A percentile compares a stretch with the other conserved stretches of the same genome.
Evolutionary conservation across 1,140 invertebrate genomes (phyloP).

Genomic region (Gerris buenoi): DNA sequence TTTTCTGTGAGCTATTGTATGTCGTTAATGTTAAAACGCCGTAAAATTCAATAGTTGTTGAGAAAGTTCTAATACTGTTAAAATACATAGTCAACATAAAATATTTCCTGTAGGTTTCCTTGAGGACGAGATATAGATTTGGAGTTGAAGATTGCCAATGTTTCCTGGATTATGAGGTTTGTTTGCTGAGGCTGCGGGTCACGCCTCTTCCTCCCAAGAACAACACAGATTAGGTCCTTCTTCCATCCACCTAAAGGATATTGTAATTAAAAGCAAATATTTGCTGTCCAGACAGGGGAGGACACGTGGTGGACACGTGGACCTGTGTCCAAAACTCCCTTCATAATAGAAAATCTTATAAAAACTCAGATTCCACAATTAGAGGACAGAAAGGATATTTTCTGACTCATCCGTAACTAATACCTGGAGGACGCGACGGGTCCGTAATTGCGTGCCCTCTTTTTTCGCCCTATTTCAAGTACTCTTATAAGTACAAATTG

Average conservation of each 20-base stretch:
- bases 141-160: too few relatives aligned
- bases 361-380: not conserved
- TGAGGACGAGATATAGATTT: too few relatives aligned
- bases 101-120: too few relatives aligned
- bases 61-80: too few relatives aligned
- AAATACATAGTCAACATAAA: too few relatives aligned
- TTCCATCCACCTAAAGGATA: not conserved
- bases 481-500: constrained; percentile 5
- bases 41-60: too few relatives aligned
- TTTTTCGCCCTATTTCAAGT: not conserved
- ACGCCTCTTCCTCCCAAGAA: not conserved
- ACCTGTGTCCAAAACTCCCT: not conserved
- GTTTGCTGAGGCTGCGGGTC: too few relatives aligned
- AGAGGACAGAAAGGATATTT: not conserved
- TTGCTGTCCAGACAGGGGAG: not conserved
- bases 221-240: not conserved
- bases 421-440: not conserved
- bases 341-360: not conserved
- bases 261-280: not conserved
- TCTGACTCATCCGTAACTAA: not conserved
- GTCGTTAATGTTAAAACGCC: too few relatives aligned
- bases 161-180: too few relatives aligned
- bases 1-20: too few relatives aligned
- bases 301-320: not conserved
- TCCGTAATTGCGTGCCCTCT: not conserved